These are phyloP conservation scores for Aspidapion aeneum DNA, from an alignment of 2,888 invertebrate species.

Conservation along the genomic window DNA sequence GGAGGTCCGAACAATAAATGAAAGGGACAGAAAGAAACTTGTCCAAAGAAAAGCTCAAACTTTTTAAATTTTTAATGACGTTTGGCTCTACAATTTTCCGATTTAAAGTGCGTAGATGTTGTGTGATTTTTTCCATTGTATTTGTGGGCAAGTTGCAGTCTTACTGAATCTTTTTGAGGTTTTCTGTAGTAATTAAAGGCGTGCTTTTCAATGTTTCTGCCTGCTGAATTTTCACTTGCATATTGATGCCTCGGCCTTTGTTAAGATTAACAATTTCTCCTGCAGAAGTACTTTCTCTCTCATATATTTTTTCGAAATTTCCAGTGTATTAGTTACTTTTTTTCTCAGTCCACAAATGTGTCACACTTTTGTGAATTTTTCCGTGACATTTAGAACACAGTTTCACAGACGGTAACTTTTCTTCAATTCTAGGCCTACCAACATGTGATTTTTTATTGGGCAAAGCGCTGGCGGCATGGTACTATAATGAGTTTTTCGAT, in stretches of 20 bases:
- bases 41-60: neutral
- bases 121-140: neutral
- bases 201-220: neutral
- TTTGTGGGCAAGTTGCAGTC: neutral
- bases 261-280: neutral
- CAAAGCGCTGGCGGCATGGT: neutral
- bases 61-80: neutral
- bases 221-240: neutral
- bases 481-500: neutral
- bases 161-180: neutral
- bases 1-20: neutral
- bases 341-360: neutral
- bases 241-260: neutral
- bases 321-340: neutral
- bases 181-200: neutral
- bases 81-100: neutral
- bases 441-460: neutral
- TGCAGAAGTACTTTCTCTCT: neutral
- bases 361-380: neutral
- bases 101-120: neutral
- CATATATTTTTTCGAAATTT: neutral
- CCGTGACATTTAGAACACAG: neutral
- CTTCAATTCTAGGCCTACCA: neutral
- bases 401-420: neutral
- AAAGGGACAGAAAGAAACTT: neutral